Evolutionary conservation across 2,888 invertebrate genomes (phyloP).

Genomic region (Cephonodes hylas): DNA sequence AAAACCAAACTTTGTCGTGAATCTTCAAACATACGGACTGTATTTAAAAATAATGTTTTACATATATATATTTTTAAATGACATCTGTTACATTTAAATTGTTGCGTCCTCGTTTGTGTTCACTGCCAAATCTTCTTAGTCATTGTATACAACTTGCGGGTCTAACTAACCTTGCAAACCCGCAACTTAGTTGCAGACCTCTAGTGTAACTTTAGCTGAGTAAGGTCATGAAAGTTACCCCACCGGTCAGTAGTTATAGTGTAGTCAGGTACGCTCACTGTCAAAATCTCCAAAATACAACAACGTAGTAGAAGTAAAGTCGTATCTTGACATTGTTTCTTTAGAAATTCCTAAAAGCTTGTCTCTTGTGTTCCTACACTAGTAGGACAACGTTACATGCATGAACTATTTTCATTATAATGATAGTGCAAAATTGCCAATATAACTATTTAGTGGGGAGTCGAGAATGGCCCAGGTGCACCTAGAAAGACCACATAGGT

Average conservation of each 20-base stretch:
- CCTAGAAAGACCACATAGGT: too few relatives aligned
- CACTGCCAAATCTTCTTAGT: too few relatives aligned
- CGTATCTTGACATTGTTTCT: background rate
- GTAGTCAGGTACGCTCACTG: too few relatives aligned
- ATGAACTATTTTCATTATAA: too few relatives aligned
- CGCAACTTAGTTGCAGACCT: background rate
- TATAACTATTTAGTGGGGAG: too few relatives aligned
- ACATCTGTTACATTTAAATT: background rate
- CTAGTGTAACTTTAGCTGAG: background rate
- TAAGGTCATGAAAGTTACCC: background rate
- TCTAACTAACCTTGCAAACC: background rate
- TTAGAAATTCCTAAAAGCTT: background rate
- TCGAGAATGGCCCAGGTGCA: too few relatives aligned
- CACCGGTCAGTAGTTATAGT: background rate
- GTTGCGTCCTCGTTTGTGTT: background rate
- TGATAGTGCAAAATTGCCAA: too few relatives aligned
- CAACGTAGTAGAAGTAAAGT: background rate
- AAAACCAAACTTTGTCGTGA: too few relatives aligned
- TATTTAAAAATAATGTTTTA: too few relatives aligned
- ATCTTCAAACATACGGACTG: too few relatives aligned
- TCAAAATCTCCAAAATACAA: background rate
- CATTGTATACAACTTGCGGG: background rate
- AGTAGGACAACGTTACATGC: too few relatives aligned
- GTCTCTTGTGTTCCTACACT: background rate
- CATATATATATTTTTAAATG: too few relatives aligned